These are phyloP conservation scores for Platynereis dumerilii DNA, from an alignment of 2,888 invertebrate species.

Conservation along the genomic window DNA sequence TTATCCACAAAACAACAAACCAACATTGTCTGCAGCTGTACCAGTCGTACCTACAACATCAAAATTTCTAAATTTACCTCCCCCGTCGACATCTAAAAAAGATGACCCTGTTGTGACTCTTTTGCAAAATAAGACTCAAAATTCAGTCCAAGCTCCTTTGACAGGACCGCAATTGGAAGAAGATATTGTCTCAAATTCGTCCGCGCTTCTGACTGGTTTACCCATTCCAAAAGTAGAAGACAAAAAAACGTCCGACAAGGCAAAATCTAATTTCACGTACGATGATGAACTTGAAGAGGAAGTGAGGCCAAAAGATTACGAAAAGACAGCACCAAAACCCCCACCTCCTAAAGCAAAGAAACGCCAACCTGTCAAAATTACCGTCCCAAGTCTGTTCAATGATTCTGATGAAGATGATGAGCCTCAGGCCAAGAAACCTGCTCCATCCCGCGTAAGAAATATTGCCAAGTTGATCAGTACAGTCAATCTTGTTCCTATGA, in stretches of 20 bases:
- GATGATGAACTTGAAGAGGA: constrained; percentile 52
- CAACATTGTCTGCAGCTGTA: too few relatives aligned
- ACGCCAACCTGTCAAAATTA: constrained; percentile 47
- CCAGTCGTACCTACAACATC: too few relatives aligned
- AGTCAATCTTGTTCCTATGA: too few relatives aligned
- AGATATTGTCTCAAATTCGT: too few relatives aligned
- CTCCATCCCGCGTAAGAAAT: constrained; percentile 23
- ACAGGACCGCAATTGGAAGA: too few relatives aligned
- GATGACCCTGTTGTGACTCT: too few relatives aligned
- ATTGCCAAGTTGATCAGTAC: background rate
- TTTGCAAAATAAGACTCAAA: too few relatives aligned
- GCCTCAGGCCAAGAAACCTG: constrained; percentile 31
- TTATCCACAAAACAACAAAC: too few relatives aligned
- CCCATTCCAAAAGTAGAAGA: background rate
- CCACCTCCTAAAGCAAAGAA: constrained; percentile 46
- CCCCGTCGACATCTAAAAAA: too few relatives aligned
- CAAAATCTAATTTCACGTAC: background rate
- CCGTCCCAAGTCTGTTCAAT: constrained; percentile 40
- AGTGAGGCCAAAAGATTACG: constrained; percentile 47
- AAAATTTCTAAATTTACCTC: too few relatives aligned
- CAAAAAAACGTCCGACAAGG: background rate
- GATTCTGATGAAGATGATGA: constrained; percentile 44
- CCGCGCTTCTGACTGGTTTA: background rate
- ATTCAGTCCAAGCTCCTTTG: too few relatives aligned
- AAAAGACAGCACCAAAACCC: constrained; percentile 1